A percentile compares a stretch with the other conserved stretches of the same genome.
phyloP scores from a whole-genome alignment of 2,113 vertebrate species.

The Isurus oxyrinchus region DNA sequence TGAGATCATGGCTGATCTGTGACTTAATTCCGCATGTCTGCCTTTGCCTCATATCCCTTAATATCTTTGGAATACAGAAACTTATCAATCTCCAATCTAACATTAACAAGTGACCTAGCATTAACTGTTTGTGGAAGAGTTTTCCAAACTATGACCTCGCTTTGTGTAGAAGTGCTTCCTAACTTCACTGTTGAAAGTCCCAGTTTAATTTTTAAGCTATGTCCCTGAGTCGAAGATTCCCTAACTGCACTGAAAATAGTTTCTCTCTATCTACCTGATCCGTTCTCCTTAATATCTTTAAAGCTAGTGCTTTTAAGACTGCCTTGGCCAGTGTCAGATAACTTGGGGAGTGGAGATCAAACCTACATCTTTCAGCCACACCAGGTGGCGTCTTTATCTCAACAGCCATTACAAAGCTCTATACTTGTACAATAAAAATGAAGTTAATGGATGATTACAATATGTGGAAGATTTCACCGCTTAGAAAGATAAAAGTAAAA shows the following conservation, averaged over 20 bases:
- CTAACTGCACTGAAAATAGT: no score
- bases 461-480: slow-evolving; percentile 16
- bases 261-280: not conserved
- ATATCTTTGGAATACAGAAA: not conserved
- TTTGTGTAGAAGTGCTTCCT: not conserved
- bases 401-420: not conserved
- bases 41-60: not conserved
- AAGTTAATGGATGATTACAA: not conserved
- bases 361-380: not conserved
- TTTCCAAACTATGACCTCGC: not conserved
- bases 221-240: not conserved
- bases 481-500: not conserved
- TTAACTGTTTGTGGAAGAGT: not conserved
- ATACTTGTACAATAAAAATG: not conserved
- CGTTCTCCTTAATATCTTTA: not conserved
- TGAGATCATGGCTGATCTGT: not conserved
- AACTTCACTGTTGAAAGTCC: not conserved
- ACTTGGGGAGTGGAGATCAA: not conserved
- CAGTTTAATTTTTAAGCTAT: not conserved
- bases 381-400: not conserved
- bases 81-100: no score
- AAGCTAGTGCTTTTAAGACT: not conserved
- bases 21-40: not conserved
- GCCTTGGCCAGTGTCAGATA: not conserved
- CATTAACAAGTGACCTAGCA: not conserved